These are phyloP conservation scores for Trissolcus basalis DNA, from an alignment of 1,140 invertebrate genomes.

Conservation along the genomic window DNA sequence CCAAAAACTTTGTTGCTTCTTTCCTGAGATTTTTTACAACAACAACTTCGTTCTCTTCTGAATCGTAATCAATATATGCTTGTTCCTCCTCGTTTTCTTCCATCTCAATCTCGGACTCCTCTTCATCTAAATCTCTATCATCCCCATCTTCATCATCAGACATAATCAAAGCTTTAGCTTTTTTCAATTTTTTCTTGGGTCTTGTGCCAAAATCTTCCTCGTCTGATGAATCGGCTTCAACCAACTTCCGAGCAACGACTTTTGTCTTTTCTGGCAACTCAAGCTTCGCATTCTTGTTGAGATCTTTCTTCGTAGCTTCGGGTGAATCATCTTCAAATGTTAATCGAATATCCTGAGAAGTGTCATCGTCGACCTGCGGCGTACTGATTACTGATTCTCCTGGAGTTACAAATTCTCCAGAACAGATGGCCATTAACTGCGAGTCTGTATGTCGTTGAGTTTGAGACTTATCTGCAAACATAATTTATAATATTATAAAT, in stretches of 20 bases:
- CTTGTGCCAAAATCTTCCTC: slow-evolving; percentile 63
- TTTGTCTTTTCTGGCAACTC: slow-evolving; percentile 1
- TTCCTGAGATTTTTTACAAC: slow-evolving; percentile 75
- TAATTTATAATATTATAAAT: not conserved
- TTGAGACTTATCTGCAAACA: slow-evolving; percentile 16
- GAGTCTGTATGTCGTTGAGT: slow-evolving; percentile 53
- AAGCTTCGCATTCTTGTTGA: not conserved
- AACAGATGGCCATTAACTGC: slow-evolving; percentile 64
- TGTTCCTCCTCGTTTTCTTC: slow-evolving; percentile 67
- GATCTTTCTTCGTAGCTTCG: not conserved
- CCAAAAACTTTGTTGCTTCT: slow-evolving; percentile 82
- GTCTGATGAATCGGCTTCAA: slow-evolving; percentile 70
- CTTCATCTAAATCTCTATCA: slow-evolving; percentile 63
- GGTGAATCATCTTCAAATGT: slow-evolving; percentile 58
- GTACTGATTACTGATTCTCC: too few species aligned
- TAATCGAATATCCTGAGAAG: slow-evolving; percentile 57
- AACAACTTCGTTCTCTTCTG: slow-evolving; percentile 85
- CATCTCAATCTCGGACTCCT: slow-evolving; percentile 63
- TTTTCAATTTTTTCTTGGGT: slow-evolving; percentile 66
- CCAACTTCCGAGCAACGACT: not conserved
- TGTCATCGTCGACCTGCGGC: slow-evolving; percentile 33
- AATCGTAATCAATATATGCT: slow-evolving; percentile 82
- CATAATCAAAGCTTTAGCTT: slow-evolving; percentile 65
- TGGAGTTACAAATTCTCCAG: slow-evolving; percentile 60
- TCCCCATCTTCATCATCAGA: slow-evolving; percentile 72